These are phyloP conservation scores for Macrobrachium rosenbergii DNA, from an alignment of 1,140 invertebrate genomes.

Conservation along the genomic window DNA sequence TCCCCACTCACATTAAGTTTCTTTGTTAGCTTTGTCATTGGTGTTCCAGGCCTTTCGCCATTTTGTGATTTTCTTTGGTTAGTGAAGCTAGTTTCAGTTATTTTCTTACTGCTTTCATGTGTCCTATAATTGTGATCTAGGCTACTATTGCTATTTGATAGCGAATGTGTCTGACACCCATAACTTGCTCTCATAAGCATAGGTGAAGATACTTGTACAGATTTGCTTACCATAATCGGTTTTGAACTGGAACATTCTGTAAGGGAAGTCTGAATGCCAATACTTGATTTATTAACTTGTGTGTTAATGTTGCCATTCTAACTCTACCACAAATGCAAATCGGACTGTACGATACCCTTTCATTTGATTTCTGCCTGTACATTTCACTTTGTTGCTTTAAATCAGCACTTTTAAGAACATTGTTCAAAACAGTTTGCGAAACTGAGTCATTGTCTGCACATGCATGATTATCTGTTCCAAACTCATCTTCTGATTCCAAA, in stretches of 20 bases:
- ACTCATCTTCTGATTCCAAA: slow-evolving; percentile 54
- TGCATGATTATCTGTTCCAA: slow-evolving; percentile 32
- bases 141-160: slow-evolving; percentile 16
- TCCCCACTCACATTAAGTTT: slow-evolving; percentile 35
- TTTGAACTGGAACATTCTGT: background rate
- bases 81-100: slow-evolving; percentile 46
- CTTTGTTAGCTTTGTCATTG: slow-evolving; percentile 41
- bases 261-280: slow-evolving; percentile 49
- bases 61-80: slow-evolving; percentile 34
- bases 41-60: slow-evolving; percentile 48
- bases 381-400: slow-evolving; percentile 32
- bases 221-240: slow-evolving; percentile 41
- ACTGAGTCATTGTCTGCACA: slow-evolving; percentile 38
- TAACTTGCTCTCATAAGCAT: slow-evolving; percentile 24
- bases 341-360: background rate
- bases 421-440: slow-evolving; percentile 45
- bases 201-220: slow-evolving; percentile 41
- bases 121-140: slow-evolving; percentile 1
- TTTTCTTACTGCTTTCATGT: slow-evolving; percentile 35
- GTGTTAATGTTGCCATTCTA: slow-evolving; percentile 1
- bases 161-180: background rate
- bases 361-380: slow-evolving; percentile 18
- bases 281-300: slow-evolving; percentile 5
- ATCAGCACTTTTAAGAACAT: slow-evolving; percentile 52
- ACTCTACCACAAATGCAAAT: slow-evolving; percentile 1